phyloP scores from a whole-genome alignment of 2,797 vertebrate species.

The Sylvia borin region DNA sequence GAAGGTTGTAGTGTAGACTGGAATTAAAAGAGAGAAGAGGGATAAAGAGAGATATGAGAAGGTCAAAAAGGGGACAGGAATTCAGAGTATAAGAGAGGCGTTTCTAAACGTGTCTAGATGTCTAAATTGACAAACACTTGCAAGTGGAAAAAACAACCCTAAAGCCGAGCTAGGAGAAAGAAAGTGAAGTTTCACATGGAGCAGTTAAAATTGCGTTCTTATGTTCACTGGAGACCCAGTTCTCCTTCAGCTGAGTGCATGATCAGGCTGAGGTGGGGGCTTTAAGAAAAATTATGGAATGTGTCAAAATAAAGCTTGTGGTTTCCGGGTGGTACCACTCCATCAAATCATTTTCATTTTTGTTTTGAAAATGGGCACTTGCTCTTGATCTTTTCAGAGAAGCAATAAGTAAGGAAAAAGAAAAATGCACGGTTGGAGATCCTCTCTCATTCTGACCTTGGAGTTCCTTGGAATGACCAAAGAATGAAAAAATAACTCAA shows the following conservation, averaged over 20 bases:
- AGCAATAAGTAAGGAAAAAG: background rate
- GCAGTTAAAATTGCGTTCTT: background rate
- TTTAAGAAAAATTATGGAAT: background rate
- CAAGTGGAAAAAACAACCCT: background rate
- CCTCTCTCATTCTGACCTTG: background rate
- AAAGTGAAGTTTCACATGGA: background rate
- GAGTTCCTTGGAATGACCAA: background rate
- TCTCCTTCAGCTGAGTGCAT: background rate
- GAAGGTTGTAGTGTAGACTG: background rate
- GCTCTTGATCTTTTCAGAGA: background rate
- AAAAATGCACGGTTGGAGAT: background rate
- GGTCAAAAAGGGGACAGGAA: background rate
- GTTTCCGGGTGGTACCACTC: background rate
- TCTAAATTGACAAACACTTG: background rate
- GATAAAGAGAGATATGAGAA: background rate
- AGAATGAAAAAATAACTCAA: background rate
- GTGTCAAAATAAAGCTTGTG: background rate
- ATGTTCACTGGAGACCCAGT: background rate
- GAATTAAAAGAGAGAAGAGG: background rate
- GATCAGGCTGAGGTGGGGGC: background rate
- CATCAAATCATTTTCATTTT: background rate
- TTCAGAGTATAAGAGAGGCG: fast-evolving
- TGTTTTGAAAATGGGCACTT: background rate
- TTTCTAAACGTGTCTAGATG: background rate
- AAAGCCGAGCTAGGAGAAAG: background rate